Evolutionary conservation across 2,113 vertebrate species (phyloP), one percentile per base, ranked within the genome.

Genomic region (Pteruthius melanotis): DNA sequence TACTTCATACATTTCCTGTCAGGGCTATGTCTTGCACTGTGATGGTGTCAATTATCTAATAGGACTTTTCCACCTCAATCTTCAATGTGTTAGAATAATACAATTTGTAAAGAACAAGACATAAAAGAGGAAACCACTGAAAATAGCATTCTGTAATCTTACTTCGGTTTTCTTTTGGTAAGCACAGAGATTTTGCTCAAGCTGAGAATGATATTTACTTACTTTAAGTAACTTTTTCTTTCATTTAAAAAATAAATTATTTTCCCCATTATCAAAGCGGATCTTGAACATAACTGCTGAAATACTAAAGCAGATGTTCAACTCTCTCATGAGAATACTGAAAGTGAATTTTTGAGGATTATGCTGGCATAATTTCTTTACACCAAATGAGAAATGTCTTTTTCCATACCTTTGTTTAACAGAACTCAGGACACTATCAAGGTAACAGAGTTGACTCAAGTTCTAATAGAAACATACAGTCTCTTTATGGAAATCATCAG

Each of bases 81-180:
- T 81, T 39, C 28, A 49, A 30, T 4, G 7, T 85, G 4, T 81
- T 74, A 87, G 13, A 92, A 65, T 80, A 45, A 50, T 37, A 35
- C 3, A 70, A 5, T 66, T 85, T 79, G 52, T 68, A 68, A 89
- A 52, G 33, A 44, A 81, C 84, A 91, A 75, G 72, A 83, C 75
- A 92, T 60, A 88, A 94, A 86, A 83, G 16, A 87, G 8, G 47
- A 92, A 93, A 93, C 21, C 71, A 88, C 49, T 75, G 69, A 88
- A 92, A 85, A 93, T 11, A 9, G 27, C 11, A 61, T 47, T 85
- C 54, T 6, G 7, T 57, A 78, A 8, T 91, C 37, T 53, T 68
- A 27, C 26, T 82, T 40, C 37, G 7, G 13, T 79, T 90, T 83
- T 89, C 15, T 59, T 93, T 61, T 37, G 42, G 60, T 87, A 84